Percentiles rank a stretch among this genome's conserved stretches.
Conservation (phyloP, 2,113 vertebrate genomes). For the Rhynchomys soricoides region DNA sequence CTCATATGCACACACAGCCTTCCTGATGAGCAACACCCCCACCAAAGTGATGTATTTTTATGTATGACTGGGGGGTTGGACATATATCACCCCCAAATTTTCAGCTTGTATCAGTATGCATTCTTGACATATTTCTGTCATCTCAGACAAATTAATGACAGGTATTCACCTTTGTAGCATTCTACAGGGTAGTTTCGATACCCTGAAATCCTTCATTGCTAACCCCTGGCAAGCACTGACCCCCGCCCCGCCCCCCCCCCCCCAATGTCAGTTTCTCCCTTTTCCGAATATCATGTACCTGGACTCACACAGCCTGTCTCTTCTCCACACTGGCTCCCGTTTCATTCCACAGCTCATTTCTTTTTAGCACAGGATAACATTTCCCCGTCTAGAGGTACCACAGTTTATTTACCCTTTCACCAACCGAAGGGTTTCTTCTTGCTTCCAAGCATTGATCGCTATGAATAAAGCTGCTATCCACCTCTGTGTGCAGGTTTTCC, state of each 20-base stretch:
- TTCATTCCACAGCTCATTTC: neutral
- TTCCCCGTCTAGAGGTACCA: neutral
- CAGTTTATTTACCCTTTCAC: neutral
- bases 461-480: neutral
- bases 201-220: neutral
- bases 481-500: neutral
- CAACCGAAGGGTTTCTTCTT: neutral
- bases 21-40: neutral
- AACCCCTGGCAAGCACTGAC: neutral
- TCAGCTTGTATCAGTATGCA: neutral
- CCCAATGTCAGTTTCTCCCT: too few species aligned
- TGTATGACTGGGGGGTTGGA: neutral
- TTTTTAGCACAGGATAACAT: neutral
- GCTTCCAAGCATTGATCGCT: neutral
- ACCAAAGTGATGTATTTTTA: neutral
- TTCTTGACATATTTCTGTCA: neutral
- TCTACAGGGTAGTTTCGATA: neutral
- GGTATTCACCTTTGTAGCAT: fast-evolving
- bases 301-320: too few species aligned
- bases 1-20: too few species aligned
- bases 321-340: neutral
- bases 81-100: neutral
- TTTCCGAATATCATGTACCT: neutral
- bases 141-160: neutral
- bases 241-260: too few species aligned